Evolutionary conservation across 2,113 vertebrate genomes (phyloP).

Genomic region (Protobothrops flavoviridis): DNA sequence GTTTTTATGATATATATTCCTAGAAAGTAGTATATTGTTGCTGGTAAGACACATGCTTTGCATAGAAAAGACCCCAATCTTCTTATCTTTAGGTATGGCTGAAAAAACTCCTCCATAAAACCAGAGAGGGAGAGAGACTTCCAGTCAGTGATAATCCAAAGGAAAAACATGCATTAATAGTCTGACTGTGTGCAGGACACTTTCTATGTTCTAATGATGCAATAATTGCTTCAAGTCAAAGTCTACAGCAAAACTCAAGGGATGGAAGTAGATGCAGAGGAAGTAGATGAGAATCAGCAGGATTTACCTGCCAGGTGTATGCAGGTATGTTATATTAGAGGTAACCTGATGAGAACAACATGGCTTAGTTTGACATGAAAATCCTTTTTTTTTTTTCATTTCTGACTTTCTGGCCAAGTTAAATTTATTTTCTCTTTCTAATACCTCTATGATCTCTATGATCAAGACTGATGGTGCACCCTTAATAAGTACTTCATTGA

Average conservation of each 20-base stretch:
- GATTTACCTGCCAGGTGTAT: not conserved
- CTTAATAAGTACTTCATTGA: conserved; percentile 17
- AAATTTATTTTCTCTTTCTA: not conserved
- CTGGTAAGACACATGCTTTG: not conserved
- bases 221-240: not conserved
- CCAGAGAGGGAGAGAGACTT: not conserved
- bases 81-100: not conserved
- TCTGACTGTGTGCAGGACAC: not conserved
- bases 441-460: not conserved
- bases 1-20: not conserved
- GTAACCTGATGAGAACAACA: not conserved
- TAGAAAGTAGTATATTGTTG: not conserved
- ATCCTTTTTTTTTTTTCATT: not conserved
- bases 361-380: not conserved
- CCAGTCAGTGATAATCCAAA: not conserved
- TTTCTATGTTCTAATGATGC: not conserved
- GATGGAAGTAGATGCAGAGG: not conserved
- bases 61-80: not conserved
- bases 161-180: not conserved
- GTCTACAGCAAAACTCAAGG: not conserved
- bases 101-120: not conserved
- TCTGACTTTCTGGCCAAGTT: not conserved
- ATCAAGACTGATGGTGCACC: conserved; percentile 11
- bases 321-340: not conserved
- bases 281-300: not conserved